phyloP scores from a whole-genome alignment of 23 tunicate species.

The Ciona savignyi region DNA sequence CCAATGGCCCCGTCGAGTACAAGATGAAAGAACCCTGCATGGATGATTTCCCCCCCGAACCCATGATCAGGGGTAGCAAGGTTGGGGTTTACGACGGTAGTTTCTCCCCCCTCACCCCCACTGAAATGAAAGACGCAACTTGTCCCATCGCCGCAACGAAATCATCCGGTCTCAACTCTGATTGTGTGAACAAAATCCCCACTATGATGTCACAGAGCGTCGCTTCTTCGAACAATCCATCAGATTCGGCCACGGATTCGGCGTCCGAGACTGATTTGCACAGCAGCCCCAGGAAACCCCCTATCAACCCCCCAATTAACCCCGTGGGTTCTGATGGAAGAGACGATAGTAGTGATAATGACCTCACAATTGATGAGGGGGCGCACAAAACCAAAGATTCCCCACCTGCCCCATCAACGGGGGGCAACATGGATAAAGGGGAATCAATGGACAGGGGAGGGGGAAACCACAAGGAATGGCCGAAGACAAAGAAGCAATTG shows the following conservation, averaged over 20 bases:
- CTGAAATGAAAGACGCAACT: slow-evolving; percentile 12
- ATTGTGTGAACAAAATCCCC: not conserved
- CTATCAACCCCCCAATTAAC: not conserved
- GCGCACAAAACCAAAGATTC: not conserved
- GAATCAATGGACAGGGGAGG: not conserved
- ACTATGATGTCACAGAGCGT: not conserved
- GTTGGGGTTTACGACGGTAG: slow-evolving; percentile 30
- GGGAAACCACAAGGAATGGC: slow-evolving; percentile 18
- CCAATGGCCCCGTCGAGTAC: not conserved
- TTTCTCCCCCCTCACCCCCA: slow-evolving; percentile 76
- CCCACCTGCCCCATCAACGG: not conserved
- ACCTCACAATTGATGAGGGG: slow-evolving; percentile 1
- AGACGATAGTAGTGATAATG: not conserved
- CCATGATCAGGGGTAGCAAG: not conserved
- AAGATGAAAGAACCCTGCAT: not conserved
- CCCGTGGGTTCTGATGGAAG: not conserved
- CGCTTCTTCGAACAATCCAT: not conserved
- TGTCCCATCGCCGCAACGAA: not conserved
- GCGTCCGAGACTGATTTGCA: slow-evolving; percentile 68
- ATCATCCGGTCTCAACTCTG: not conserved
- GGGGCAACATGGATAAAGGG: not conserved
- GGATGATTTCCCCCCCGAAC: not conserved
- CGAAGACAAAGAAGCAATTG: slow-evolving; percentile 78
- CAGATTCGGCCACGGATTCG: slow-evolving; percentile 81
- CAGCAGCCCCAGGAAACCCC: slow-evolving; percentile 8